Evolutionary conservation across 1,140 invertebrate species (phyloP).

Genomic region (Caerostris extrusa): DNA sequence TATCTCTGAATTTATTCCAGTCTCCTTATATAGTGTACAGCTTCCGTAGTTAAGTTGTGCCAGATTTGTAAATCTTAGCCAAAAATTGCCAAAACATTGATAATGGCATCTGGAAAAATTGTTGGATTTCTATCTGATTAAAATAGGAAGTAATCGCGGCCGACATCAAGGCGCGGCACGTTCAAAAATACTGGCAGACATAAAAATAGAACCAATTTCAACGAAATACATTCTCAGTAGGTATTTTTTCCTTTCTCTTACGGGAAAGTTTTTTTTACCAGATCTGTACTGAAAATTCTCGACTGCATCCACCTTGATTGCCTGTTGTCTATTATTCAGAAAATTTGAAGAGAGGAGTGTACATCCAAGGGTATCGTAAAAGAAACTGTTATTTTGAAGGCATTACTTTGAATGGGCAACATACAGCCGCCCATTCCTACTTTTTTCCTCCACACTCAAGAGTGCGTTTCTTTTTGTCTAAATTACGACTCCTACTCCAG

Average conservation of each 20-base stretch:
- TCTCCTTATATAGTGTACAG: no score
- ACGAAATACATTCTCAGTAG: conserved; percentile 31
- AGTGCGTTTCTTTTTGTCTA: conserved; percentile 45
- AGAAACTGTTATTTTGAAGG: conserved; percentile 52
- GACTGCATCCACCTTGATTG: conserved; percentile 42
- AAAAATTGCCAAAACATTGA: conserved; percentile 6
- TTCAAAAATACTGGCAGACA: conserved; percentile 42
- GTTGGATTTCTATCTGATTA: conserved; percentile 42
- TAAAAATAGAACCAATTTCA: conserved; percentile 40
- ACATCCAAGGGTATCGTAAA: neutral
- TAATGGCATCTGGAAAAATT: neutral
- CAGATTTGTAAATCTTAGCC: neutral
- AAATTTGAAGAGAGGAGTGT: conserved; percentile 21
- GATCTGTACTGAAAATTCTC: conserved; percentile 46
- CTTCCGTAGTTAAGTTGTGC: no score
- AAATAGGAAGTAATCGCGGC: conserved; percentile 8
- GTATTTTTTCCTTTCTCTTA: neutral
- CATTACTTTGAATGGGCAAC: neutral
- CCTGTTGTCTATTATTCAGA: conserved; percentile 64
- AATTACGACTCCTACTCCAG: conserved; percentile 4
- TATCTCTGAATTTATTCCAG: no score
- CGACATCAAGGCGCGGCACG: conserved; percentile 9
- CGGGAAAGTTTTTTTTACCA: conserved; percentile 33
- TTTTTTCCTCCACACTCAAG: neutral
- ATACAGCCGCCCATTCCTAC: neutral